Evolutionary conservation across 2,888 invertebrate genomes (phyloP), one percentile per base, ranked within the genome.

Genomic region (Tuta absoluta): DNA sequence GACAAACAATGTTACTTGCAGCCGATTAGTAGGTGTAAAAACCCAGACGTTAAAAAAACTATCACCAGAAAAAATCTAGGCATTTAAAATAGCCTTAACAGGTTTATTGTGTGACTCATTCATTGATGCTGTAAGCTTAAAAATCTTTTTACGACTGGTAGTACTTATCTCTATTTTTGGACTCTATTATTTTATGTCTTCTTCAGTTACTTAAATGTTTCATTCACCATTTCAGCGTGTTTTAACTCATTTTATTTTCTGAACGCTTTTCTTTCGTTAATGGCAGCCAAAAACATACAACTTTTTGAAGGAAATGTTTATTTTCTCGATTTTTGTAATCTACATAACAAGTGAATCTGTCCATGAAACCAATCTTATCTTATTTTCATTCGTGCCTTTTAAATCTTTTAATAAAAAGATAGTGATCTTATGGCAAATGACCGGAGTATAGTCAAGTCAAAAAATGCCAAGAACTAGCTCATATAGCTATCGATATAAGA

Each of bases 41-140:
- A 56, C 24, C 56, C 56, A 56, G 56, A 56, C 56, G 56, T 56
- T 33, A 33, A 56, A 56, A 53, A 56, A 56, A 28, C 24, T 1
- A n/a, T 11, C 1, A 33, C 33, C 14, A 28, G 14, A 56, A 56
- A 56, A 33, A 56, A 56, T 56, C 21, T 28, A 56, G 56, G 28
- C 28, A 24, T 51, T n/a, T 5, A 56, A 56, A 24, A 24, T 28
- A 12, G 14, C 12, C 28, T n/a, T 33, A n/a, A 56, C 28, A 11
- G 28, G 56, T 56, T 56, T 28, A 33, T 56, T 17, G 23, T 56
- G 56, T 56, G 56, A 56, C 28, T 56, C 33, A 56, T 56, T 28
- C 56, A 56, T 56, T 56, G 28, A 56, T 56, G 12, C 21, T 28
- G n/a, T 24, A 56, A 19, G 48, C 19, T 48, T 19, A 19, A 19